Percentiles rank a stretch among this genome's conserved stretches.
These are phyloP conservation scores for Gymnogyps californianus DNA, from an alignment of 2,113 vertebrate genomes.

Conservation along the genomic window DNA sequence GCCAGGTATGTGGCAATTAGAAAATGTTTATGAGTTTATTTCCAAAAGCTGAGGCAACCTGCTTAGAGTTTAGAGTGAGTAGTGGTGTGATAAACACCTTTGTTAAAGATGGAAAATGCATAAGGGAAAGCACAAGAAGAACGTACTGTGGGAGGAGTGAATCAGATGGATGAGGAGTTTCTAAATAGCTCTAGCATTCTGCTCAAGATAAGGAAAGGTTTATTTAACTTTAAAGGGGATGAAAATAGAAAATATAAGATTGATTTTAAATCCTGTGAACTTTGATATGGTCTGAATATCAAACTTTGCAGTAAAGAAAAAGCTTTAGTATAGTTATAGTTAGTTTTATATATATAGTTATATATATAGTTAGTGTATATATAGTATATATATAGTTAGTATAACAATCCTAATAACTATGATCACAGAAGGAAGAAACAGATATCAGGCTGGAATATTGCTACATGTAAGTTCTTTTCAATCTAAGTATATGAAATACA, in stretches of 20 bases:
- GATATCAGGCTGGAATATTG: not conserved
- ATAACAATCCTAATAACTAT: not conserved
- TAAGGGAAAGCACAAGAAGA: not conserved
- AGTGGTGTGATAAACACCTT: not conserved
- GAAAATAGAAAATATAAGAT: not conserved
- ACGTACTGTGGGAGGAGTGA: not conserved
- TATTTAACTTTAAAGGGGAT: not conserved
- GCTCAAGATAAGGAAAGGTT: not conserved
- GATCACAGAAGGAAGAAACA: not conserved
- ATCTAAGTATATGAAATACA: not conserved
- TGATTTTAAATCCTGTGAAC: not conserved
- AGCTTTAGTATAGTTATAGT: not conserved
- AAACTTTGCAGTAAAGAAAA: not conserved
- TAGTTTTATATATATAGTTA: no score
- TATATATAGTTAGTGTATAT: no score
- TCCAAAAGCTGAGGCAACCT: not conserved
- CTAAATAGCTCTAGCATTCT: not conserved
- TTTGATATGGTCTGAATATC: not conserved
- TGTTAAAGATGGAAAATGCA: not conserved
- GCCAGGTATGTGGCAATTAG: not conserved
- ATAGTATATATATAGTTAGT: no score
- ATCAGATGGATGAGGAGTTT: not conserved
- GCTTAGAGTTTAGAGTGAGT: not conserved
- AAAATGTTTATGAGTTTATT: not conserved
- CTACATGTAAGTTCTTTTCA: not conserved